phyloP scores from a whole-genome alignment of 2,113 vertebrate species.

The Pelusios castaneus region DNA sequence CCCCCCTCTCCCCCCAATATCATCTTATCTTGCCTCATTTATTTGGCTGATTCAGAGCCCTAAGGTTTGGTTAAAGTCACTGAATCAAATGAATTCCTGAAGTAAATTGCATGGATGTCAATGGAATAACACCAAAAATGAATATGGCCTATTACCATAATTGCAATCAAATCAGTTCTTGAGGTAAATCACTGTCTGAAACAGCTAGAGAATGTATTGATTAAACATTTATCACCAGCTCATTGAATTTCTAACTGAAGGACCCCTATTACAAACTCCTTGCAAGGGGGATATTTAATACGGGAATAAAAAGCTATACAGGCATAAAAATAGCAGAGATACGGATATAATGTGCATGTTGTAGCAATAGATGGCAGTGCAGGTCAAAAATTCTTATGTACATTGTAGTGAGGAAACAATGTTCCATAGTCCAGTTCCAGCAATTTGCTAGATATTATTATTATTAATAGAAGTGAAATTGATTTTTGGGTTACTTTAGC shows the following conservation, averaged over 20 bases:
- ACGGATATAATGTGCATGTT: not conserved
- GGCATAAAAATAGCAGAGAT: not conserved
- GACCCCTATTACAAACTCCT: not conserved
- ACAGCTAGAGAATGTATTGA: not conserved
- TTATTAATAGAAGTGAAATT: not conserved
- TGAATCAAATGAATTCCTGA: not conserved
- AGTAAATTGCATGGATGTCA: not conserved
- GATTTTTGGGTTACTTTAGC: not conserved
- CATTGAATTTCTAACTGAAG: not conserved
- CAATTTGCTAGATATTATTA: not conserved
- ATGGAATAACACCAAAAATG: not conserved
- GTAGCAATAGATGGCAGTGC: slow-evolving; percentile 55
- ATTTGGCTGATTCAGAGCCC: not conserved
- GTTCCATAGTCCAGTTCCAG: not conserved
- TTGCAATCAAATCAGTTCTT: not conserved
- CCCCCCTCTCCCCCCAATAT: no score
- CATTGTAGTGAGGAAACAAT: accelerated
- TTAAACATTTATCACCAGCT: not conserved
- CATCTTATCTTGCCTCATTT: not conserved
- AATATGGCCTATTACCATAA: not conserved
- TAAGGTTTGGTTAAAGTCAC: not conserved
- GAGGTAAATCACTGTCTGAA: not conserved
- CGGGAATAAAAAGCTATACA: not conserved
- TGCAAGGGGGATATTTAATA: not conserved
- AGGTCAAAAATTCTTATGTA: not conserved